Evolutionary conservation across 2,113 vertebrate genomes (phyloP).

Genomic region (Ellobius talpinus): DNA sequence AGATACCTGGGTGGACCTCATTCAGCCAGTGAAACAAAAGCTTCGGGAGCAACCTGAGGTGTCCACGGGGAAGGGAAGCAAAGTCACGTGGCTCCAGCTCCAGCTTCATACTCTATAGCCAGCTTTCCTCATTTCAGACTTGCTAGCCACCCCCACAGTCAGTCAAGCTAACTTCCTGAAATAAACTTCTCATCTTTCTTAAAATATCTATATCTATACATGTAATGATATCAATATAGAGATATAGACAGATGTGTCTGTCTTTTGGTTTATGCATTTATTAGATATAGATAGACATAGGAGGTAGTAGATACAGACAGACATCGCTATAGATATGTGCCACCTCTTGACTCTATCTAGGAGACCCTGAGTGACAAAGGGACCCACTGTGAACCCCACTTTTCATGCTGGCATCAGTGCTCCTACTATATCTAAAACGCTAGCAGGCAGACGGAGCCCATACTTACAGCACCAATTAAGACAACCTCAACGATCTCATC

Average conservation of each 20-base stretch:
- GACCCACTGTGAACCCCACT: background rate
- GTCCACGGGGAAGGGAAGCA: background rate
- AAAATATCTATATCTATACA: background rate
- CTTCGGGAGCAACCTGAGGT: background rate
- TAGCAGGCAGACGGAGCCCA: background rate
- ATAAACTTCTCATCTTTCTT: background rate
- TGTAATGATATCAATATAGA: background rate
- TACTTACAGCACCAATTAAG: background rate
- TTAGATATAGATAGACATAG: background rate
- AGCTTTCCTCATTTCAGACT: background rate
- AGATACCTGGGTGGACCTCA: background rate
- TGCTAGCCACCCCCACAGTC: background rate
- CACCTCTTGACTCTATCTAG: background rate
- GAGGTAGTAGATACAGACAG: background rate
- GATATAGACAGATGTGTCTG: background rate
- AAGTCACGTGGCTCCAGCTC: background rate
- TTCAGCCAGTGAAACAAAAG: background rate
- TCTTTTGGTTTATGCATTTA: background rate
- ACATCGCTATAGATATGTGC: background rate
- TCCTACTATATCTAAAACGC: background rate
- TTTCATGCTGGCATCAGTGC: background rate
- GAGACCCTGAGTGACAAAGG: background rate
- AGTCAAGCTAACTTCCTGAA: conserved; percentile 32
- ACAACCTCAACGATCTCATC: background rate
- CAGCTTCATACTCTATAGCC: background rate